Conservation (phyloP, 2,113 vertebrate species). For the Toxostoma redivivum region DNA sequence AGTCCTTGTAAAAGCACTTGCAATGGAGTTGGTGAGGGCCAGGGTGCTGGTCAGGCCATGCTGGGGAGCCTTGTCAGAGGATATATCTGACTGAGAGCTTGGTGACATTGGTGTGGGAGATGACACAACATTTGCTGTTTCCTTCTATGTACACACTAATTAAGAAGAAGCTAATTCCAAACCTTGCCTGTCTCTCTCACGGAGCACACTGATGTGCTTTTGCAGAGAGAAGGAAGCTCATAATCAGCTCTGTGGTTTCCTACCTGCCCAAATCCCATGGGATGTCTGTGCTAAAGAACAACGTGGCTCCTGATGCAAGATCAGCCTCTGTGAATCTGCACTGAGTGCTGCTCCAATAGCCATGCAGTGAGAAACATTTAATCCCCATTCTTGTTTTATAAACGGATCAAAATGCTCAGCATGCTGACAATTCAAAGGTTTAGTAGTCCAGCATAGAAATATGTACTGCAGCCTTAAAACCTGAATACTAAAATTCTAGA, state of each 20-base stretch:
- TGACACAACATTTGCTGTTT: not conserved
- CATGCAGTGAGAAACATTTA: not conserved
- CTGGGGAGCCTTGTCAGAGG: not conserved
- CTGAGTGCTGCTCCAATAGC: not conserved
- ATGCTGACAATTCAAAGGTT: not conserved
- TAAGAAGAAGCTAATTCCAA: not conserved
- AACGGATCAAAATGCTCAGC: not conserved
- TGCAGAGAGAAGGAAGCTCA: not conserved
- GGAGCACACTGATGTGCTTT: not conserved
- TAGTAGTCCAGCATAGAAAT: not conserved
- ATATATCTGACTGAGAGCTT: not conserved
- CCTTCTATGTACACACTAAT: not conserved
- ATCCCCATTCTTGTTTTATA: not conserved
- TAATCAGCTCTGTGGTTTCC: fast-evolving
- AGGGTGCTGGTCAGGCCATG: not conserved
- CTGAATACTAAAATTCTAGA: not conserved
- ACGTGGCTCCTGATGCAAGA: not conserved
- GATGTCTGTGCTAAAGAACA: not conserved
- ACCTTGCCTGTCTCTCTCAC: not conserved
- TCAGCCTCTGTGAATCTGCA: not conserved
- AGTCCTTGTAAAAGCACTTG: not conserved
- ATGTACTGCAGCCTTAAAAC: not conserved
- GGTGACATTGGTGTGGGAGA: not conserved
- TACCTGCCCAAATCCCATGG: not conserved
- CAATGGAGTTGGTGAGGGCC: not conserved